These are phyloP conservation scores for Champsocephalus gunnari DNA, from an alignment of 2,797 vertebrate genomes.

Conservation along the genomic window DNA sequence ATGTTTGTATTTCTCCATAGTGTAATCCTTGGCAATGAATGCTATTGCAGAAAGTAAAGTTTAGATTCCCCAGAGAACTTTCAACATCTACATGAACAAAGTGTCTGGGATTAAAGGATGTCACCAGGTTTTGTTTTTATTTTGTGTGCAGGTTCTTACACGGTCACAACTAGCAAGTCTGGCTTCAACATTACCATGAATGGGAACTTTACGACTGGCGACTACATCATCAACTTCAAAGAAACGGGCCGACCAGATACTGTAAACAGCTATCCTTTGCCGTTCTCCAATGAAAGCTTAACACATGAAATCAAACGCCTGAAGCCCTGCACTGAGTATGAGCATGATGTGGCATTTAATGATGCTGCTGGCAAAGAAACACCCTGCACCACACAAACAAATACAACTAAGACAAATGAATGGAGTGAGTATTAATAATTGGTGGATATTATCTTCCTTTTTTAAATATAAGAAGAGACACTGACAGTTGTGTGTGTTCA, in stretches of 20 bases:
- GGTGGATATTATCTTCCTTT: neutral
- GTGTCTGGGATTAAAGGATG: neutral
- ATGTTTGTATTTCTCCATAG: neutral
- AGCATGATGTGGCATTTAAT: neutral
- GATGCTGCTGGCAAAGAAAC: fast-evolving
- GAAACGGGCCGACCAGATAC: fast-evolving
- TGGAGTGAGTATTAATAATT: slow-evolving; percentile 46
- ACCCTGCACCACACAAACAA: fast-evolving
- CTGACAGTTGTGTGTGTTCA: neutral
- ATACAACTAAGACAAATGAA: fast-evolving
- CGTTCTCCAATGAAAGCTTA: fast-evolving
- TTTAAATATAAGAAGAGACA: neutral
- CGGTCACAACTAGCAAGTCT: neutral
- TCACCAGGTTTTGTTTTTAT: neutral
- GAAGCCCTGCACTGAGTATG: slow-evolving; percentile 66
- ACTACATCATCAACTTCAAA: fast-evolving
- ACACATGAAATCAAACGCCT: neutral
- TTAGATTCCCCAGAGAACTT: neutral
- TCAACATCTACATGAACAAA: slow-evolving; percentile 1
- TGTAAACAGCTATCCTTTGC: fast-evolving
- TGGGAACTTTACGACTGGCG: fast-evolving
- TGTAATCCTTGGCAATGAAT: too few species aligned
- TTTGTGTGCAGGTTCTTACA: slow-evolving; percentile 58
- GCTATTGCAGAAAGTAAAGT: too few species aligned
- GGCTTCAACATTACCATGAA: slow-evolving; percentile 31